Evolutionary conservation across 2,113 vertebrate genomes (phyloP).

Genomic region (Xiphias gladius): DNA sequence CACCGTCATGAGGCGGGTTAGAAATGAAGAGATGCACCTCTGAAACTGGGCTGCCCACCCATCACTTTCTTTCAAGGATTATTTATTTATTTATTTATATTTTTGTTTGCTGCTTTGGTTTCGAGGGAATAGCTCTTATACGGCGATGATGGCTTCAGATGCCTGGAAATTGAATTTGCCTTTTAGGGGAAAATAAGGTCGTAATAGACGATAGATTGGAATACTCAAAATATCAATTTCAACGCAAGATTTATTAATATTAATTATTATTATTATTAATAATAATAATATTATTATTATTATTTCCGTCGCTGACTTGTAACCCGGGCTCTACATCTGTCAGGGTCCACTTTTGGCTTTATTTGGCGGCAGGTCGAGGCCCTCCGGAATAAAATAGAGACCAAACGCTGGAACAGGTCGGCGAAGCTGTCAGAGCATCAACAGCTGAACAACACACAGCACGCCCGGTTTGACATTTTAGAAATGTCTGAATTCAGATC

Average conservation of each 20-base stretch:
- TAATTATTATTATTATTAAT: background rate
- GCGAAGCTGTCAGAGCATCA: background rate
- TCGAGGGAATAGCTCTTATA: background rate
- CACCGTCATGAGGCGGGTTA: background rate
- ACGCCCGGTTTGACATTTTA: background rate
- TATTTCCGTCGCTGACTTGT: background rate
- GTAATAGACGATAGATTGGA: background rate
- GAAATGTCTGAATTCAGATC: background rate
- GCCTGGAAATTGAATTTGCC: background rate
- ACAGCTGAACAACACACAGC: background rate
- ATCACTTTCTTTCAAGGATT: too few relatives aligned
- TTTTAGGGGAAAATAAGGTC: background rate
- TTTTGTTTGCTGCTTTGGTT: background rate
- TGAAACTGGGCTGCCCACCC: background rate
- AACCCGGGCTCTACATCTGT: too few relatives aligned
- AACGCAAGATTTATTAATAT: slow-evolving; percentile 7
- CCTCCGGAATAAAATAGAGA: slow-evolving; percentile 22
- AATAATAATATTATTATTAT: background rate
- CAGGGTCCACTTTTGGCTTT: background rate
- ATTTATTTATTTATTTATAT: background rate
- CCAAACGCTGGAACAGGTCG: background rate
- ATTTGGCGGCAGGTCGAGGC: background rate
- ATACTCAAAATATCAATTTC: background rate
- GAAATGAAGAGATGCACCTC: background rate
- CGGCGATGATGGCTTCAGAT: background rate